Evolutionary conservation across 2,113 vertebrate species (phyloP), one percentile per base, ranked within the genome.

Genomic region (Ammodytes dubius): DNA sequence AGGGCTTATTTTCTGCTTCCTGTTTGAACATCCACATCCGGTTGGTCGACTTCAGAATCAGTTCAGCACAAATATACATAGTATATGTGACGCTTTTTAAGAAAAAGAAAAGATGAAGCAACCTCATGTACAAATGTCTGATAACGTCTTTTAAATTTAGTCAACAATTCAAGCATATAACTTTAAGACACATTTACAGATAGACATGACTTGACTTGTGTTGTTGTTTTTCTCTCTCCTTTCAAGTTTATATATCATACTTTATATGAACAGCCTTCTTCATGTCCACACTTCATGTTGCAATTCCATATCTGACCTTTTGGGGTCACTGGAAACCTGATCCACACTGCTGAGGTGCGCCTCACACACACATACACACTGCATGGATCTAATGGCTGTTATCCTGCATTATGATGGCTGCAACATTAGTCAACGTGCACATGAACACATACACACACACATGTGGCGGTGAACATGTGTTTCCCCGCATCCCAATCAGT

Each of bases 321-420:
- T 52, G 87, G 70, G 80, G 77, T 76, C 89, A 63, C 76, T 85
- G 77, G 14, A 53, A 71, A 35, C 53, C 64, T 45, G 65, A 81
- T 6, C 11, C 64, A 70, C 8, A 4, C 65, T 14, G 43, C 70
- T 14, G 57, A 66, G 11, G 49, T 40, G 61, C 74, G 19, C 27
- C 27, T 63, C 57, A 73, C 50, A 65, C 17, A 42, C 13, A 43
- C 27, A 0, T 15, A 50, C 59, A 69, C 65, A 4, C 52, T 69
- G 61, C 35, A 42, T 12, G 6, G 45, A 7, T 39, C 27, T 27
- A 4, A 2, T 12, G 3, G 7, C 52, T 39, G 27, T 67, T 53
- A 54, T 8, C 15, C 10, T 5, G 7, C 50, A 39, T 39, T 2
- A 39, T 7, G n/a, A 58, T 46, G n/a, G 10, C 17, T 64, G 13